A percentile compares a stretch with the other conserved stretches of the same genome.
phyloP scores from a whole-genome alignment of 2,888 invertebrate species.

The Drosophila atripex region DNA sequence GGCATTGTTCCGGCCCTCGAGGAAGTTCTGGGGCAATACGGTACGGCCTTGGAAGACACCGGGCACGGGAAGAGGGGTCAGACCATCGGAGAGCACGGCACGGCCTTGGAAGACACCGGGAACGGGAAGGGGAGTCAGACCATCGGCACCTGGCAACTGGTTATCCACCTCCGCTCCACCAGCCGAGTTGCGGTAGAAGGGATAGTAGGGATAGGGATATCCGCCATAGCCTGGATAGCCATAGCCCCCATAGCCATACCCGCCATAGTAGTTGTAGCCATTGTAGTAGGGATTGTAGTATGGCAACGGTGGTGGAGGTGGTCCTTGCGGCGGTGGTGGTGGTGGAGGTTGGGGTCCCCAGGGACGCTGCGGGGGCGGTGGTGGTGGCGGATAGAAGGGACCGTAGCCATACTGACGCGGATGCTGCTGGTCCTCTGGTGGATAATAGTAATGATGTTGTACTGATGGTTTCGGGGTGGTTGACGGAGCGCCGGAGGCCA shows the following conservation, averaged over 20 bases:
- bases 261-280: conserved; percentile 13
- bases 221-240: conserved; percentile 40
- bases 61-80: conserved; percentile 40
- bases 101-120: conserved; percentile 59
- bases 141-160: conserved; percentile 19
- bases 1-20: conserved; percentile 43
- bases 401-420: conserved; percentile 52
- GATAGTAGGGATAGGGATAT: conserved; percentile 52
- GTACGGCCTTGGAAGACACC: conserved; percentile 57
- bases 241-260: conserved; percentile 31
- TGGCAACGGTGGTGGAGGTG: neutral
- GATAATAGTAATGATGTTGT: conserved; percentile 70
- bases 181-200: conserved; percentile 51
- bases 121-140: conserved; percentile 29
- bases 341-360: conserved; percentile 31
- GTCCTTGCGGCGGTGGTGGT: conserved; percentile 18
- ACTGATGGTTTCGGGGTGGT: conserved; percentile 57
- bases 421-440: conserved; percentile 61
- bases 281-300: conserved; percentile 31
- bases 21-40: conserved; percentile 40
- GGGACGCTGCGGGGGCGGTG: conserved; percentile 21
- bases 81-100: conserved; percentile 32
- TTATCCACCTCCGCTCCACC: conserved; percentile 41
- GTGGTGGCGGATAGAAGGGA: conserved; percentile 19
- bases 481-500: conserved; percentile 37